Evolutionary conservation across 2,888 invertebrate genomes (phyloP), one percentile per base, ranked within the genome.

Genomic region (Parochlus steinenii): DNA sequence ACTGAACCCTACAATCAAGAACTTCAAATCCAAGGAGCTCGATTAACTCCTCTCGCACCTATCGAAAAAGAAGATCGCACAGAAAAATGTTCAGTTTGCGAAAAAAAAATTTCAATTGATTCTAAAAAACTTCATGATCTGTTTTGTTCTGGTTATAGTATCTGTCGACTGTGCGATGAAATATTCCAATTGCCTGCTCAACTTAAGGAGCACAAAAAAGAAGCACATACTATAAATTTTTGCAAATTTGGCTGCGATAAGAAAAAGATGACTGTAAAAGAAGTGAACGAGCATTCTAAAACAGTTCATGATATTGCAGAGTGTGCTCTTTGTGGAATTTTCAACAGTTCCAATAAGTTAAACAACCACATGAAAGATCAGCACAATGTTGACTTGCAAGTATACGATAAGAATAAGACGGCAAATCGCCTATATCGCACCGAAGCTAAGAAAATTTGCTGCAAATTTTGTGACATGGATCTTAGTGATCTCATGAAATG

Each of bases 381-480:
- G 12, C 38, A 38, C 17, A 38, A 16, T n/a, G 38, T 38, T 3
- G 31, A 38, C 29, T 27, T 38, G 23, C 20, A 31, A 15, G 29
- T 20, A n/a, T 38, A 38, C 17, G 38, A 38, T 16, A 32, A 38
- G 17, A 23, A 18, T 10, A 22, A 32, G 14, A 10, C 31, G 11
- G 22, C 20, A 10, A 15, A 19, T 2, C 28, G 29, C 12, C 38
- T 38, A 25, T 38, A 33, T 29, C 38, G 29, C 5, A 23, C 33
- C 10, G 37, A 32, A 18, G 20, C 26, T 5, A 27, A 28, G 14
- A 26, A 38, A 29, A 33, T 38, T 11, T 23, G 32, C 6, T 38
- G 38, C 18, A 38, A 38, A 23, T 38, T 38, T 33, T 38, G 38
- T 18, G 27, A 38, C 19, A 26, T 29, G 4, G 15, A 38, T 18